A percentile compares a stretch with the other conserved stretches of the same genome.
These are phyloP conservation scores for Tamias sibiricus DNA, from an alignment of 2,113 vertebrate species.

Conservation along the genomic window DNA sequence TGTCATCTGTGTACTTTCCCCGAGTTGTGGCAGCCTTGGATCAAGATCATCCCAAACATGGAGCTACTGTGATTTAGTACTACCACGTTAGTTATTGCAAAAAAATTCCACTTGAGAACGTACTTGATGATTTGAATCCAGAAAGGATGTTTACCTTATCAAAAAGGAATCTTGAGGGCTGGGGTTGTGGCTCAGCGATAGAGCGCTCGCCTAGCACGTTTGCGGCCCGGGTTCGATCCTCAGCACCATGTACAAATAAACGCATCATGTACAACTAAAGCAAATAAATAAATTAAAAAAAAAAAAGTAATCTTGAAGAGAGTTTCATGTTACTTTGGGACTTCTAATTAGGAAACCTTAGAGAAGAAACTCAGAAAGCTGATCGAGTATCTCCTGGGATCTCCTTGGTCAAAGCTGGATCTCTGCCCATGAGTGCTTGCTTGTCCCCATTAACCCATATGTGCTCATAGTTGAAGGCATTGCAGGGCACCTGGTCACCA, in stretches of 20 bases:
- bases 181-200: no score
- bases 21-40: background rate
- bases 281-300: no score
- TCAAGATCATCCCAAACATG: background rate
- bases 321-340: background rate
- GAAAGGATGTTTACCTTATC: background rate
- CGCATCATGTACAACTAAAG: no score
- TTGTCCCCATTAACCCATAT: background rate
- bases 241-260: no score
- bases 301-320: background rate
- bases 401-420: background rate
- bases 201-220: no score
- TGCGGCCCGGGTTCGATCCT: no score
- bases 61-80: background rate
- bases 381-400: background rate
- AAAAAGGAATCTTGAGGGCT: slow-evolving; percentile 9
- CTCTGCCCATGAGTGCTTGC: background rate
- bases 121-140: slow-evolving; percentile 47
- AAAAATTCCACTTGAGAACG: slow-evolving; percentile 1
- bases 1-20: background rate
- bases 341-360: background rate
- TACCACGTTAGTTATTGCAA: background rate
- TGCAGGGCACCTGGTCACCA: background rate
- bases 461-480: background rate
- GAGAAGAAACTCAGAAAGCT: background rate